A percentile compares a stretch with the other conserved stretches of the same genome.
These are phyloP conservation scores for Fringilla coelebs DNA, from an alignment of 2,797 vertebrate genomes.

Conservation along the genomic window DNA sequence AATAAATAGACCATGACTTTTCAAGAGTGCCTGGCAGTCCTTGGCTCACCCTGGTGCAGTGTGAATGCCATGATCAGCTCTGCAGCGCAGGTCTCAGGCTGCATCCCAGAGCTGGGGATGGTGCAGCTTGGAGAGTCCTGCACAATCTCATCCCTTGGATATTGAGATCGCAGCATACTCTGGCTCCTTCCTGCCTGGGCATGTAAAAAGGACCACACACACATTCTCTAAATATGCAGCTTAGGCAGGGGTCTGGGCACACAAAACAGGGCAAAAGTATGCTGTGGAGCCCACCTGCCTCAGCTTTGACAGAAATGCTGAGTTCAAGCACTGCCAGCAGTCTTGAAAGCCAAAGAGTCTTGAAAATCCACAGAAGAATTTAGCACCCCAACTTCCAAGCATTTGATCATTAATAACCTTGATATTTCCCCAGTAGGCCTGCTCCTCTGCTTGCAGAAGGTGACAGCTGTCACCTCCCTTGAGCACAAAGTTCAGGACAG, in stretches of 20 bases:
- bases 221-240: not conserved
- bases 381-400: not conserved
- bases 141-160: not conserved
- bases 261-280: not conserved
- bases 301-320: not conserved
- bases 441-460: not conserved
- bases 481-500: not conserved
- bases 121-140: not conserved
- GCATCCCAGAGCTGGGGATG: accelerated
- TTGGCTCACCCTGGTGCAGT: accelerated
- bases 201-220: not conserved
- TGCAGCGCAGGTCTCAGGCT: not conserved
- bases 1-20: not conserved
- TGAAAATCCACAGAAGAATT: not conserved
- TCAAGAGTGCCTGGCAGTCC: accelerated
- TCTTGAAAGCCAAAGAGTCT: not conserved
- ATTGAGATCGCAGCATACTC: accelerated
- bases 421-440: not conserved
- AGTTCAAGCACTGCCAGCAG: not conserved
- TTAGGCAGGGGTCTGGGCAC: not conserved
- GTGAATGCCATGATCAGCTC: not conserved
- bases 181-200: not conserved
- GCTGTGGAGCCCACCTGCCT: not conserved
- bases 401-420: not conserved
- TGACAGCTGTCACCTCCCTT: not conserved